Conservation (phyloP, 2,113 vertebrate genomes). For the Todiramphus chloris region DNA sequence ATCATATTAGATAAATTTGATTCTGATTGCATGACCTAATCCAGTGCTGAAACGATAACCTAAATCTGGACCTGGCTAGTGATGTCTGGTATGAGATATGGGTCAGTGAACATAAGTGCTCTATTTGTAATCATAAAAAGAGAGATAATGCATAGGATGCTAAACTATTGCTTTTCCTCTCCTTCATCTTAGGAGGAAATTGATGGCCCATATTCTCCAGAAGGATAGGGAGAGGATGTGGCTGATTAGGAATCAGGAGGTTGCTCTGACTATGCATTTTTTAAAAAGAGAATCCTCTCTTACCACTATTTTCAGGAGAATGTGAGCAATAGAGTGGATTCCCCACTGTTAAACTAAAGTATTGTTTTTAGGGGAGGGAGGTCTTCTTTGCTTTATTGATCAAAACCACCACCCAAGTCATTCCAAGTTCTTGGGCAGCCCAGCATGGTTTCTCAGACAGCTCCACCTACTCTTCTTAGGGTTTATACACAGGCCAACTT, state of each 20-base stretch:
- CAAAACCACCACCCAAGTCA: not conserved
- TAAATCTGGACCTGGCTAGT: conserved; percentile 2
- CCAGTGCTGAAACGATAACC: conserved; percentile 45
- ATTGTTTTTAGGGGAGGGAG: not conserved
- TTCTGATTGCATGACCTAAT: conserved; percentile 21
- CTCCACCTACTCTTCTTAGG: not conserved
- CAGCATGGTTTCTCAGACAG: not conserved
- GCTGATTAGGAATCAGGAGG: conserved; percentile 6
- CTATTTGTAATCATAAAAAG: conserved; percentile 56
- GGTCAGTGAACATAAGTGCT: conserved; percentile 52
- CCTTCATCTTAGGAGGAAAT: conserved; percentile 33
- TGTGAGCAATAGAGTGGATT: not conserved
- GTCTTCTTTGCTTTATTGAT: not conserved
- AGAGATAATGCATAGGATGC: conserved; percentile 40
- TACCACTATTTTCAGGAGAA: not conserved
- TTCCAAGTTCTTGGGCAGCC: not conserved
- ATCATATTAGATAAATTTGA: conserved; percentile 42
- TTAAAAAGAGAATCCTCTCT: not conserved
- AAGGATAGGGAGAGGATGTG: conserved; percentile 32
- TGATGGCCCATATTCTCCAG: conserved; percentile 27
- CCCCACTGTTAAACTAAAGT: not conserved
- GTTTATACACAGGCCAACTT: not conserved
- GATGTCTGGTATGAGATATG: conserved; percentile 36
- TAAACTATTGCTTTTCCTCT: conserved; percentile 38
- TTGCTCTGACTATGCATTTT: conserved; percentile 33